Conservation (phyloP, 2,113 vertebrate species). For the Anas platyrhynchos region DNA sequence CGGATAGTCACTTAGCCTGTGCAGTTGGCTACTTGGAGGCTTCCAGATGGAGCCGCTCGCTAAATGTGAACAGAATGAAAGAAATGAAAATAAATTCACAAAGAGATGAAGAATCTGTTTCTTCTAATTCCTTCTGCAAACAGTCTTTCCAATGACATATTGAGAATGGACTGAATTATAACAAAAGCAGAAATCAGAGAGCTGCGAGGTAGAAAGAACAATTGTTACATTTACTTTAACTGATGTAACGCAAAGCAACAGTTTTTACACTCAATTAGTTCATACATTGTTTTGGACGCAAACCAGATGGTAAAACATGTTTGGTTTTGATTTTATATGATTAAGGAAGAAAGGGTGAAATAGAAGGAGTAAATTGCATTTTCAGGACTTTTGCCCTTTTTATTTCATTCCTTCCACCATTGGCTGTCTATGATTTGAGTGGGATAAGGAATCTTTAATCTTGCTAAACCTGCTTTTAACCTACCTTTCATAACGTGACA, state of each 20-base stretch:
- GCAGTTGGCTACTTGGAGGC: constrained; percentile 6
- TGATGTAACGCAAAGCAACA: constrained; percentile 81
- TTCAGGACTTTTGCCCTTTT: background rate
- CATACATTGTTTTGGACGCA: constrained; percentile 70
- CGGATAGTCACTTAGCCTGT: constrained; percentile 13
- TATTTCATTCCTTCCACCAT: background rate
- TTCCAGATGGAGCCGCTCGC: constrained; percentile 66
- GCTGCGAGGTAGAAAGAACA: constrained; percentile 81
- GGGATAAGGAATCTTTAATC: background rate
- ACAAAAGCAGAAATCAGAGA: constrained; percentile 76
- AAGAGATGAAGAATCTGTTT: constrained; percentile 71
- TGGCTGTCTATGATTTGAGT: background rate
- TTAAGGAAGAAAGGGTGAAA: constrained; percentile 54
- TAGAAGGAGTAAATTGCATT: constrained; percentile 33
- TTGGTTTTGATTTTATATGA: constrained; percentile 45
- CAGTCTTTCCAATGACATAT: constrained; percentile 66
- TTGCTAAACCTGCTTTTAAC: background rate
- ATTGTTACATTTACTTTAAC: constrained; percentile 82
- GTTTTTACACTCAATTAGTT: constrained; percentile 88
- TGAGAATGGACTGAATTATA: constrained; percentile 70
- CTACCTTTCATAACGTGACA: background rate
- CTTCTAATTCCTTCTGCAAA: constrained; percentile 62
- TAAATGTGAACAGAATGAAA: constrained; percentile 40
- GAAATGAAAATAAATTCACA: constrained; percentile 62
- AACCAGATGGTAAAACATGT: constrained; percentile 39